Percentiles rank a stretch among this genome's conserved stretches.
Evolutionary conservation across 2,797 vertebrate species (phyloP).

Genomic region (Coilia nasus): DNA sequence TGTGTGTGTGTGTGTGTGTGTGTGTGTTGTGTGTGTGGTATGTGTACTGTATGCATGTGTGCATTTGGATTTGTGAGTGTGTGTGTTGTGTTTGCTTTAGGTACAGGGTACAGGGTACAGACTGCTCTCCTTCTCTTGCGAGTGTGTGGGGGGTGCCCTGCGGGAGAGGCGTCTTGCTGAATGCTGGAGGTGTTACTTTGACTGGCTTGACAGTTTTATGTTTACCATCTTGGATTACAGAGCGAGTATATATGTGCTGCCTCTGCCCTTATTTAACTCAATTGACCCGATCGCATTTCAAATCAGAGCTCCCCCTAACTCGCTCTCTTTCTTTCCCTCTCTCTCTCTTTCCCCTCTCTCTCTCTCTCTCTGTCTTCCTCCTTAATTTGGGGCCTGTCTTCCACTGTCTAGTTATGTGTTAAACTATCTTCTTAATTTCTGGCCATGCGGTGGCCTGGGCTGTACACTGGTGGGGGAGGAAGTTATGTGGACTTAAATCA

Average conservation of each 20-base stretch:
- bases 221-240: constrained; percentile 7
- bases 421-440: not conserved
- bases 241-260: not conserved
- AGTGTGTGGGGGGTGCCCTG: constrained; percentile 20
- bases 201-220: constrained; percentile 11
- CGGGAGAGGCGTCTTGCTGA: constrained; percentile 53
- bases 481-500: constrained; percentile 1
- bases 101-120: too few species aligned
- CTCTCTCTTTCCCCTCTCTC: not conserved
- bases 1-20: not conserved
- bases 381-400: not conserved
- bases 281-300: not conserved
- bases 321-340: too few species aligned
- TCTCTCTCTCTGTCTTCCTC: not conserved
- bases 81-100: not conserved
- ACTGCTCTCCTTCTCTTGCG: not conserved
- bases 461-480: not conserved
- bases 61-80: not conserved
- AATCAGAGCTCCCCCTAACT: not conserved
- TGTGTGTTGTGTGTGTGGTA: not conserved
- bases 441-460: not conserved
- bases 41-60: not conserved
- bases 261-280: constrained; percentile 5
- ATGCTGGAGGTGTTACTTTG: constrained; percentile 8
- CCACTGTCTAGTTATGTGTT: not conserved